phyloP scores from a whole-genome alignment of 2,113 vertebrate species.

The Chelonoidis abingdonii region DNA sequence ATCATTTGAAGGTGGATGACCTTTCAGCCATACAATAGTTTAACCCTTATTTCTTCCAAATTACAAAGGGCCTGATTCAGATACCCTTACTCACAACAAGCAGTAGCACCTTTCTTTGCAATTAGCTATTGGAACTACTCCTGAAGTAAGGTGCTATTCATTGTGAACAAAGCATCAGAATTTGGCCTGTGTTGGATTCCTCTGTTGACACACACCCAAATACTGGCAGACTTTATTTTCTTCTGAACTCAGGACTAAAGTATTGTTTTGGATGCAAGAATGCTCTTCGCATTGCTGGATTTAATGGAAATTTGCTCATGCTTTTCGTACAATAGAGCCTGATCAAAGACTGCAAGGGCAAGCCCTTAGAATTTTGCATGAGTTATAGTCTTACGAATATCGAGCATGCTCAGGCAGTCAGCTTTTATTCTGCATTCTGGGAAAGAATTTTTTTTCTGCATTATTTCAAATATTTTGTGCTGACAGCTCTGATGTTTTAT shows the following conservation, averaged over 20 bases:
- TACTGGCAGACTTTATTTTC: neutral
- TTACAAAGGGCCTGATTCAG: neutral
- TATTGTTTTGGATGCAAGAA: neutral
- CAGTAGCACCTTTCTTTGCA: neutral
- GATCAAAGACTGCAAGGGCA: conserved; percentile 2
- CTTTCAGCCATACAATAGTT: neutral
- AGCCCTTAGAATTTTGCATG: neutral
- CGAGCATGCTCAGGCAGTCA: conserved; percentile 6
- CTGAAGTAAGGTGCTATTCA: neutral
- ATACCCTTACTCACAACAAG: neutral
- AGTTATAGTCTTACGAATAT: neutral
- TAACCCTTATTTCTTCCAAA: neutral
- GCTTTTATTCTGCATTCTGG: conserved; percentile 8
- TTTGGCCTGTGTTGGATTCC: neutral
- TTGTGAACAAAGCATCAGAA: neutral
- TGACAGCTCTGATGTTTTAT: neutral
- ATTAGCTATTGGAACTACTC: neutral
- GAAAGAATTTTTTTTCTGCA: neutral
- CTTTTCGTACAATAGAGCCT: neutral
- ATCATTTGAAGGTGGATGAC: neutral
- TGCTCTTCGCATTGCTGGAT: fast-evolving
- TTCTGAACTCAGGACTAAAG: conserved; percentile 22
- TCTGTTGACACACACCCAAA: neutral
- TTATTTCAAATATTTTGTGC: neutral
- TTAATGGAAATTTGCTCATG: neutral